Conservation (phyloP, 92 coral and sea anemone species). For the Desmophyllum pertusum region DNA sequence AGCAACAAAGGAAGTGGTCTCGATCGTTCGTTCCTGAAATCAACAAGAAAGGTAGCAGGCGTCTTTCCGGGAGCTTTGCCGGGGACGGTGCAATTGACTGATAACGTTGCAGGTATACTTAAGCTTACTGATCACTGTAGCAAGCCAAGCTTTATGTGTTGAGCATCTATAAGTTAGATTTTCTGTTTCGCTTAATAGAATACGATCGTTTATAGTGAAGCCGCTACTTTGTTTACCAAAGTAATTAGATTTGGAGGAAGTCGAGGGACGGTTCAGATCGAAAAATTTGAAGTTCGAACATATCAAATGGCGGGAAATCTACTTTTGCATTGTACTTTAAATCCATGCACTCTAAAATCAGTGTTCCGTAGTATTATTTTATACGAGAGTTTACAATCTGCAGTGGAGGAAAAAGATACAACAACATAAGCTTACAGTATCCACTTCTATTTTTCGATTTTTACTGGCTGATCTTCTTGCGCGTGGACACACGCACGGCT, state of each 20-base stretch:
- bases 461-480: too few species aligned
- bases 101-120: constrained; percentile 38
- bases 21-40: background rate
- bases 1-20: constrained; percentile 30
- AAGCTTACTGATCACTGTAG: background rate
- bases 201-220: background rate
- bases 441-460: background rate
- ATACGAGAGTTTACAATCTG: background rate
- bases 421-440: too few species aligned
- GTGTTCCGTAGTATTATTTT: background rate
- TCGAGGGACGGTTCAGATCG: constrained; percentile 1
- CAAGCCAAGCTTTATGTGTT: background rate
- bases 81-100: background rate
- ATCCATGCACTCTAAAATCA: background rate
- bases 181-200: background rate
- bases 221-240: background rate
- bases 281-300: constrained; percentile 14
- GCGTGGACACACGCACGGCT: too few species aligned
- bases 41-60: constrained; percentile 31
- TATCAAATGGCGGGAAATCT: constrained; percentile 32
- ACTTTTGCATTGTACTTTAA: background rate
- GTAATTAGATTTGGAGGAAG: constrained; percentile 19
- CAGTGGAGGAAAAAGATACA: background rate
- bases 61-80: constrained; percentile 25
- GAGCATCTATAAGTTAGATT: background rate